These are phyloP conservation scores for Scaeva pyrastri DNA, from an alignment of 2,888 invertebrate genomes.

Conservation along the genomic window DNA sequence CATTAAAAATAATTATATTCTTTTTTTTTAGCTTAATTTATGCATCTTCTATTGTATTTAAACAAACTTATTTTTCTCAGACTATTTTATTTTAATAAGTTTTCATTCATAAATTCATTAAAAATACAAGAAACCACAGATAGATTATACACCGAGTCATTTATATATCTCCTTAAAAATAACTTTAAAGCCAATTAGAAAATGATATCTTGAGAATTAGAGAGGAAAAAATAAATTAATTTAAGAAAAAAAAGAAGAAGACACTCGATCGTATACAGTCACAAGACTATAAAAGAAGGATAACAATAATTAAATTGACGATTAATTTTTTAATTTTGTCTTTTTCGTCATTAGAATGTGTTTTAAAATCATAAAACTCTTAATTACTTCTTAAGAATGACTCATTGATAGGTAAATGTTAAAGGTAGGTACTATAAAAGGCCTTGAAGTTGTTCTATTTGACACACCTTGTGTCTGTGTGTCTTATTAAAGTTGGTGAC, in stretches of 20 bases:
- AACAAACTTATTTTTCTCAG: neutral
- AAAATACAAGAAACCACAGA: neutral
- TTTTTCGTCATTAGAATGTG: constrained; percentile 6
- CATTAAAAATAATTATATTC: too few relatives aligned
- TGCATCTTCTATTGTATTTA: neutral
- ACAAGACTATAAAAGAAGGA: neutral
- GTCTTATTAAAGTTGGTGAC: neutral
- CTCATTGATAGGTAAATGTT: neutral
- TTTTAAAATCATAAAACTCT: constrained; percentile 29
- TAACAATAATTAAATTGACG: constrained; percentile 22
- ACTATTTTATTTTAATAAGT: neutral
- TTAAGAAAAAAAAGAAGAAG: neutral
- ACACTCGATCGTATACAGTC: neutral
- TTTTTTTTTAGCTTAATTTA: too few relatives aligned
- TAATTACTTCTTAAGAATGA: constrained; percentile 27
- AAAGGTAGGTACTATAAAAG: neutral
- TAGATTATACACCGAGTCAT: neutral
- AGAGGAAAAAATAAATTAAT: neutral
- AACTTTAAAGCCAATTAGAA: constrained; percentile 24
- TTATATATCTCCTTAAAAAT: constrained; percentile 17
- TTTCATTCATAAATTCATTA: neutral
- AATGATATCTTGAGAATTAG: constrained; percentile 2
- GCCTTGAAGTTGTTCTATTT: neutral
- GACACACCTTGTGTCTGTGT: neutral
- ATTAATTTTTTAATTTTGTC: constrained; percentile 25